Base-by-base conservation (phyloP, 1,140 invertebrate genomes). In the Drosophila simulans region DNA sequence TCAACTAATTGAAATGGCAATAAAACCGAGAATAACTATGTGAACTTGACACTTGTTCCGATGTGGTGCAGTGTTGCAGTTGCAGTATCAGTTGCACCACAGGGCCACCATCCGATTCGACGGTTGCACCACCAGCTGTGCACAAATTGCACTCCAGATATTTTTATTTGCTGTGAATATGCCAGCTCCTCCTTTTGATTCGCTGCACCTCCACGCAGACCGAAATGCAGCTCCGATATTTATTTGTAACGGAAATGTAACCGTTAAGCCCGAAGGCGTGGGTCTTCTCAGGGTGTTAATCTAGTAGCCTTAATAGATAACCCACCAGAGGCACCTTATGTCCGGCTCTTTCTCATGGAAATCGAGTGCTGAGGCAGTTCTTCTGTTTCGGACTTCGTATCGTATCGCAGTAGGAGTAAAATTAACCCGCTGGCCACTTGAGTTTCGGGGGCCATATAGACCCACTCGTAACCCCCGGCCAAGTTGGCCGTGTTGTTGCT, bases 281-380 rank as follows among this genome's bases (percentile, higher is more conserved):
- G 57, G 57, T 57, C 35, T 78, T 76, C 54, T 49, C 49, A 31
- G 62, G 48, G 74, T 64, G 84, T 69, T 88, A 89, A 89, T 90
- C 85, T 83, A 78, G 84, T 80, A 84, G 85, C 79, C 74, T 84
- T 91, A 91, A 91, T 91, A 91, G 90, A 90, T 91, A 86, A 90
- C 90, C 84, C 75, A 77, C 68, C 63, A 64, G 74, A 91, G 31
- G 31, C 76, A 85, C 81, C 78, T 89, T 54, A 53, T 59, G 49
- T 66, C 54, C 52, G 34, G 37, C 52, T 49, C 75, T 77, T 88
- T 88, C 64, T 77, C 76, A 88, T 84, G 84, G 58, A 83, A 80
- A 88, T 71, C 59, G 66, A 11, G n/a, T 25, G 54, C 56, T 37
- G 42, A 45, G 3, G 20, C 2, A 0, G 20, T 22, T 22, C 20